Percentiles rank a stretch among this genome's conserved stretches.
phyloP scores from a whole-genome alignment of 2,888 invertebrate genomes.

The Apantesis nais region DNA sequence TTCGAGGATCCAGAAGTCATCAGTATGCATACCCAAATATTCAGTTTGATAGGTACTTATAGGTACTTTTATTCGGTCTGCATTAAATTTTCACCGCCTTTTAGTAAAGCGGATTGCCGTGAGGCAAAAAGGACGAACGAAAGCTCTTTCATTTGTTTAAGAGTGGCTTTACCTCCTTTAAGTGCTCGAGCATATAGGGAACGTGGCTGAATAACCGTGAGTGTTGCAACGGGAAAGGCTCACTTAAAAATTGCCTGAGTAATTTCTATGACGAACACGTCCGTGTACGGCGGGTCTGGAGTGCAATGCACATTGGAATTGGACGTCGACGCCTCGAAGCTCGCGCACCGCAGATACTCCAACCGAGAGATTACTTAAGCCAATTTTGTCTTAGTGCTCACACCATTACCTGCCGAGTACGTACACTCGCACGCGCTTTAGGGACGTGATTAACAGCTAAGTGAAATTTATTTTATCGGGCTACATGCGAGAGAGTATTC shows the following conservation, averaged over 20 bases:
- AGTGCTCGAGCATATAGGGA: conserved; percentile 75
- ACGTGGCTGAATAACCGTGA: conserved; percentile 75
- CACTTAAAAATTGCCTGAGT: conserved; percentile 81
- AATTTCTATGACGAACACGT: conserved; percentile 84
- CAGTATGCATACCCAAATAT: conserved; percentile 35
- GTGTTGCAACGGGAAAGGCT: conserved; percentile 79
- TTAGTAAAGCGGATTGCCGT: conserved; percentile 76
- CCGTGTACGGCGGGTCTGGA: conserved; percentile 53
- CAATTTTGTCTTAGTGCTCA: conserved; percentile 76
- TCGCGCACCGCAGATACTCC: conserved; percentile 53
- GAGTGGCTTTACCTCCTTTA: conserved; percentile 78
- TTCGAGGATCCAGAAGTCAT: conserved; percentile 13
- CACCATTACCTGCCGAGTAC: conserved; percentile 69
- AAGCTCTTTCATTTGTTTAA: conserved; percentile 82
- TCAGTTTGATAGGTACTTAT: conserved; percentile 47
- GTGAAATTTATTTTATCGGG: conserved; percentile 76
- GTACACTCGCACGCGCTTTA: conserved; percentile 67
- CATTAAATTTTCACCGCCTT: conserved; percentile 78
- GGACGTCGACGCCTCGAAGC: conserved; percentile 55
- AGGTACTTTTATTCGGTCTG: conserved; percentile 63
- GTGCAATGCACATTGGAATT: conserved; percentile 73
- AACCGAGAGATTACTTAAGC: conserved; percentile 72
- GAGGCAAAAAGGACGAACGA: conserved; percentile 69
- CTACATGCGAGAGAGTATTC: conserved; percentile 56
- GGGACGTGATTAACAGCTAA: conserved; percentile 75